A percentile compares a stretch with the other conserved stretches of the same genome.
Conservation (phyloP, 2,888 invertebrate species). For the Drosophila gaucha region DNA sequence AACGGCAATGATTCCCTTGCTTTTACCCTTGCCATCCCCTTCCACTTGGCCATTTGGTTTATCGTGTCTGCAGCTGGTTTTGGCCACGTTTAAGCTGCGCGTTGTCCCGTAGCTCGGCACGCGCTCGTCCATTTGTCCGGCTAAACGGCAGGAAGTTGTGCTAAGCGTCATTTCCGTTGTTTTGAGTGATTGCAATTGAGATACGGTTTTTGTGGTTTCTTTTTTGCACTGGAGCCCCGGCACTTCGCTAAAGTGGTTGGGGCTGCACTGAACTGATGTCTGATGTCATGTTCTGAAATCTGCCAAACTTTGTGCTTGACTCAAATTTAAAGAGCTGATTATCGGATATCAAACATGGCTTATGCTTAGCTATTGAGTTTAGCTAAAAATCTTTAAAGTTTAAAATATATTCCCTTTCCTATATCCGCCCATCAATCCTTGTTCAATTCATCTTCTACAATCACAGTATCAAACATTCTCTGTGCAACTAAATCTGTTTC, state of each 20-base stretch:
- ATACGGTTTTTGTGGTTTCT: slow-evolving; percentile 76
- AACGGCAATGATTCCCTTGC: slow-evolving; percentile 1
- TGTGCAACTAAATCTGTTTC: slow-evolving; percentile 54
- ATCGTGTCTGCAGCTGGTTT: slow-evolving; percentile 19
- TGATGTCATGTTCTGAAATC: slow-evolving; percentile 25
- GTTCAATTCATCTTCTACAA: slow-evolving; percentile 64
- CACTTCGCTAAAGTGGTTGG: slow-evolving; percentile 30
- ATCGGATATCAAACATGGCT: background rate
- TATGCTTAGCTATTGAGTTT: background rate
- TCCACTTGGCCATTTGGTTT: background rate
- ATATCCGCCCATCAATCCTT: slow-evolving; percentile 63
- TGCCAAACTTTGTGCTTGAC: slow-evolving; percentile 27
- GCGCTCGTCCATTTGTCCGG: slow-evolving; percentile 54
- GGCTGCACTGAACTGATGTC: slow-evolving; percentile 6
- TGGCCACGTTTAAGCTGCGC: slow-evolving; percentile 63
- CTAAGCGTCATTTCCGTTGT: slow-evolving; percentile 82
- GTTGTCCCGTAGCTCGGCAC: slow-evolving; percentile 56
- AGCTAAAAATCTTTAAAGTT: background rate
- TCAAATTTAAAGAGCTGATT: slow-evolving; percentile 34
- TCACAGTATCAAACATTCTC: slow-evolving; percentile 44
- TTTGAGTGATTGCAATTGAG: slow-evolving; percentile 82
- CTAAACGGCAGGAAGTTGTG: slow-evolving; percentile 76
- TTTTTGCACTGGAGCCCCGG: slow-evolving; percentile 35
- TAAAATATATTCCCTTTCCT: slow-evolving; percentile 46
- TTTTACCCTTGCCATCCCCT: background rate